Evolutionary conservation across 2,888 invertebrate genomes (phyloP).

Genomic region (Cyclophora punctaria): DNA sequence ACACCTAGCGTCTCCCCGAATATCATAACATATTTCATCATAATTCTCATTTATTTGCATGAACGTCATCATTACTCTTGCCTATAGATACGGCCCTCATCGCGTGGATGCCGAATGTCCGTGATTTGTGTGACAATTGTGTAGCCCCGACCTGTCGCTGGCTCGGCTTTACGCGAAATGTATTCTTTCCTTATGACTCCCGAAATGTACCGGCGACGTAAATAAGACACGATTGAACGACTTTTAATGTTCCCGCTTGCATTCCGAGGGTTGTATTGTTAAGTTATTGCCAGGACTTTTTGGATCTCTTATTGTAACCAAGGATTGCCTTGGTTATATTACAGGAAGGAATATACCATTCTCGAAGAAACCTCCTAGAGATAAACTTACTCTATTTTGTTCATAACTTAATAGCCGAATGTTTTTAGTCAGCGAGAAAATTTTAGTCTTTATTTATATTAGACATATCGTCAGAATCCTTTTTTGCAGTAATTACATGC

Average conservation of each 20-base stretch:
- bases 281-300: not conserved
- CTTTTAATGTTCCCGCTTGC: not conserved
- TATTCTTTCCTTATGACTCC: slow-evolving; percentile 11
- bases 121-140: slow-evolving; percentile 47
- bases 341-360: too few species aligned
- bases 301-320: too few species aligned
- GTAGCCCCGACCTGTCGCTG: slow-evolving; percentile 30
- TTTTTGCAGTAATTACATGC: too few species aligned
- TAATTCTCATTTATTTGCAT: not conserved
- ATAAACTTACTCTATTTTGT: too few species aligned
- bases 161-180: slow-evolving; percentile 16
- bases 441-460: too few species aligned
- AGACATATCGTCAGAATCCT: too few species aligned
- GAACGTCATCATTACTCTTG: not conserved
- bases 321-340: too few species aligned
- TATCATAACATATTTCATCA: not conserved
- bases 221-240: not conserved
- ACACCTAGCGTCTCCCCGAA: not conserved
- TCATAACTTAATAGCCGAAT: too few species aligned
- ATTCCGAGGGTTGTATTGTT: not conserved
- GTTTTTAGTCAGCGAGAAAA: too few species aligned
- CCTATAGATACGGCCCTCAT: slow-evolving; percentile 20
- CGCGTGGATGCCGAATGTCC: slow-evolving; percentile 20
- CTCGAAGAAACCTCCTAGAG: too few species aligned
- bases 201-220: slow-evolving; percentile 5